Percentiles rank a stretch among this genome's conserved stretches.
Evolutionary conservation across 64 coral and sea anemone genomes (phyloP).

Genomic region (Platygyra sinensis): DNA sequence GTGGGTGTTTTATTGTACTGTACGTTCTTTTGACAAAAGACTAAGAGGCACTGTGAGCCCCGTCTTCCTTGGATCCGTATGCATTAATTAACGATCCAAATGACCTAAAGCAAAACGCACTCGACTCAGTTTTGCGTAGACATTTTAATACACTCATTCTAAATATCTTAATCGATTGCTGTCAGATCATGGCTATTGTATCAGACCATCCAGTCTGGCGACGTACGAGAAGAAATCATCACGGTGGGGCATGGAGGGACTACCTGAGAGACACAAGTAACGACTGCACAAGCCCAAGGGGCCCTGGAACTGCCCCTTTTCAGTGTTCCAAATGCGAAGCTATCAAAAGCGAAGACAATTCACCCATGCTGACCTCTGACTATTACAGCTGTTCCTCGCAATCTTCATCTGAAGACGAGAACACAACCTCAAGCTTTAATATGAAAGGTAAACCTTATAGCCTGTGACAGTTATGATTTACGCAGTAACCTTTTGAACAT

Average conservation of each 20-base stretch:
- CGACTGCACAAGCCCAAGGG: constrained; percentile 67
- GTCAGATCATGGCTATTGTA: constrained; percentile 93
- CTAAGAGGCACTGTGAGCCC: too few relatives aligned
- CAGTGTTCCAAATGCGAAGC: constrained; percentile 80
- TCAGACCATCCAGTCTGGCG: constrained; percentile 95
- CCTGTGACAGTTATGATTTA: too few relatives aligned
- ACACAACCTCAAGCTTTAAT: constrained; percentile 48
- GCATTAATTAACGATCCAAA: too few relatives aligned
- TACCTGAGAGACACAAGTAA: constrained; percentile 38
- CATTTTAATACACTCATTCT: too few relatives aligned
- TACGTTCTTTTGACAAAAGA: too few relatives aligned
- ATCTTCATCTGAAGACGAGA: constrained; percentile 69
- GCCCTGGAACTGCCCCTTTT: constrained; percentile 87
- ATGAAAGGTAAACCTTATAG: constrained; percentile 29
- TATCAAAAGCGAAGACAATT: constrained; percentile 27
- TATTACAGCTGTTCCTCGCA: constrained; percentile 76
- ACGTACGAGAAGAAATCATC: constrained; percentile 80
- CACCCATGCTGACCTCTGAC: constrained; percentile 79
- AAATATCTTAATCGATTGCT: neutral
- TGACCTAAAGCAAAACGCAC: too few relatives aligned
- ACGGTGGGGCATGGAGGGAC: constrained; percentile 93
- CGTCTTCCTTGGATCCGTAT: too few relatives aligned
- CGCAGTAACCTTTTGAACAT: too few relatives aligned
- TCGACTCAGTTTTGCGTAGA: too few relatives aligned
- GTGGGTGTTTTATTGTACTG: too few relatives aligned